A percentile compares a stretch with the other conserved stretches of the same genome.
These are phyloP conservation scores for Emys orbicularis DNA, from an alignment of 2,797 vertebrate genomes.

Conservation along the genomic window DNA sequence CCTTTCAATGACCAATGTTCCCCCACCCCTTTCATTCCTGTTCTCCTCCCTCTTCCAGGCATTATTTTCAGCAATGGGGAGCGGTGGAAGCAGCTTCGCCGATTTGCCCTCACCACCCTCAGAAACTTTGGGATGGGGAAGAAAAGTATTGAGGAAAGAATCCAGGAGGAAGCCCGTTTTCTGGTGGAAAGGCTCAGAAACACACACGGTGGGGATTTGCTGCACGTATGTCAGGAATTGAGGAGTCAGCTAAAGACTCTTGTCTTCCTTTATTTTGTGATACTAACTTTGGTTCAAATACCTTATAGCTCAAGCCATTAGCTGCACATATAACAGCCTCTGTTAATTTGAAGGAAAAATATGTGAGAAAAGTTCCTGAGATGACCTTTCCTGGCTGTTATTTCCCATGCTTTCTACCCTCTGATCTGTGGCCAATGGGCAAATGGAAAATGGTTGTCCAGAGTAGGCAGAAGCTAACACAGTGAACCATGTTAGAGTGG, in stretches of 20 bases:
- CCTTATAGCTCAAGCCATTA: background rate
- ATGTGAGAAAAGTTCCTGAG: background rate
- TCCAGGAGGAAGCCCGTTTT: conserved; percentile 68
- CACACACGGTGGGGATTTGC: conserved; percentile 31
- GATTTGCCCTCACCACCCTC: conserved; percentile 58
- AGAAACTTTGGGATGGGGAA: conserved; percentile 73
- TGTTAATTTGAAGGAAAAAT: too few species aligned
- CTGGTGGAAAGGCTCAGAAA: conserved; percentile 61
- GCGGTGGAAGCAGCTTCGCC: conserved; percentile 61
- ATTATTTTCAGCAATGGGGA: conserved; percentile 64
- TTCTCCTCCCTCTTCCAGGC: conserved; percentile 29
- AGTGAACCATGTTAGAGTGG: background rate
- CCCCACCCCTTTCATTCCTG: background rate
- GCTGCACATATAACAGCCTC: background rate
- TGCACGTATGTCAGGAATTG: background rate
- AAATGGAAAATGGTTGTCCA: background rate
- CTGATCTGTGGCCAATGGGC: too few species aligned
- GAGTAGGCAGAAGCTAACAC: background rate
- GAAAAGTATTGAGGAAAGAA: conserved; percentile 49
- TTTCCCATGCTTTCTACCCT: background rate
- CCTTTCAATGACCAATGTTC: background rate
- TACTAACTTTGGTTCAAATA: background rate
- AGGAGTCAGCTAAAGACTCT: background rate
- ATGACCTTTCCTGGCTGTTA: background rate
- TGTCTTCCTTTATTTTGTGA: background rate